phyloP scores from a whole-genome alignment of 23 tunicate genomes.

The Corella eumyota region DNA sequence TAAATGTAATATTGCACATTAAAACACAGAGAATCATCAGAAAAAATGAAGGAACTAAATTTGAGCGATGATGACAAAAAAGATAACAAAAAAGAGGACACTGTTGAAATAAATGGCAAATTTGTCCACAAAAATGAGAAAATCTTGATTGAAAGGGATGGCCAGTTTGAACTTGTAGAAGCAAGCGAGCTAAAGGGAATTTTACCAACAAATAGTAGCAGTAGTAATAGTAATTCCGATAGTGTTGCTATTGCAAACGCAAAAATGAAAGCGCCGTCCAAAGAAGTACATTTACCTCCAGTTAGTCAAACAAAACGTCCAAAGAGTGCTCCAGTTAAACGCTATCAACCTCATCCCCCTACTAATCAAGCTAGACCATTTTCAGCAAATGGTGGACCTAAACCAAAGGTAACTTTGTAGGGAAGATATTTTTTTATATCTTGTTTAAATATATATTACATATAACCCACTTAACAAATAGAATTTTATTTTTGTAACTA shows the following conservation, averaged over 20 bases:
- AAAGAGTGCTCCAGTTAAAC: constrained; percentile 23
- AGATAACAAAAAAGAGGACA: constrained; percentile 1
- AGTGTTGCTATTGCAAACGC: constrained; percentile 2
- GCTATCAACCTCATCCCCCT: constrained; percentile 10
- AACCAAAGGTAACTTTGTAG: background rate
- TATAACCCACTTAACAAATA: no score
- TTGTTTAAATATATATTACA: no score
- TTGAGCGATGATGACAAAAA: background rate
- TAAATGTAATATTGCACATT: no score
- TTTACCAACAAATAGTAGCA: constrained; percentile 15
- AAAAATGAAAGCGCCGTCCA: background rate
- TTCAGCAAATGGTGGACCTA: constrained; percentile 8
- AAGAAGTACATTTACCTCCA: constrained; percentile 1
- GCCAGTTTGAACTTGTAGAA: constrained; percentile 72
- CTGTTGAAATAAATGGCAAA: constrained; percentile 76
- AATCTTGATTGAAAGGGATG: constrained; percentile 76
- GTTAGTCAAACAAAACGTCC: constrained; percentile 34
- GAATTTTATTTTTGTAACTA: no score
- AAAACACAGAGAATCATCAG: no score
- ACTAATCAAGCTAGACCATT: constrained; percentile 1
- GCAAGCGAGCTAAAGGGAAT: constrained; percentile 57
- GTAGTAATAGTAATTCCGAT: background rate
- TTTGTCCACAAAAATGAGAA: constrained; percentile 53
- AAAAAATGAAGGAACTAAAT: no score
- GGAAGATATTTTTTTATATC: background rate